phyloP scores from a whole-genome alignment of 92 coral and sea anemone species.

The Palythoa grandis region DNA sequence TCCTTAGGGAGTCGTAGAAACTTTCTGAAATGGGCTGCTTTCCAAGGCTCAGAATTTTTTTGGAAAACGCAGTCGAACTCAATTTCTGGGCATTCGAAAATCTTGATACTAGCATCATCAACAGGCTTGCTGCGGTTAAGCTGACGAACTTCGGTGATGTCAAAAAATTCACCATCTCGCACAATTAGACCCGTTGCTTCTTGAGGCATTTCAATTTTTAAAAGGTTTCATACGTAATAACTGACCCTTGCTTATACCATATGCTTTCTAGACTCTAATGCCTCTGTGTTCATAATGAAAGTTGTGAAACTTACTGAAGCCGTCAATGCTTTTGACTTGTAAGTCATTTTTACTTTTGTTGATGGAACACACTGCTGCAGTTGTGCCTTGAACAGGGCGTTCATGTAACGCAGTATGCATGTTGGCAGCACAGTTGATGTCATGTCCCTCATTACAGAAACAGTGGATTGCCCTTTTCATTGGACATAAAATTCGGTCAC shows the following conservation, averaged over 20 bases:
- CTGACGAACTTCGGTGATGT: not conserved
- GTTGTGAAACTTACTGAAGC: constrained; percentile 68
- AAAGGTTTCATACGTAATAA: too few species aligned
- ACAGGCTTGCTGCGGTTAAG: not conserved
- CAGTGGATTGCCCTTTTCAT: constrained; percentile 46
- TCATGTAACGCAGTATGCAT: constrained; percentile 59
- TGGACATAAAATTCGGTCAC: constrained; percentile 61
- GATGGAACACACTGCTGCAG: constrained; percentile 64
- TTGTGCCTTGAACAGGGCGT: constrained; percentile 62
- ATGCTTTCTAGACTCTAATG: constrained; percentile 58
- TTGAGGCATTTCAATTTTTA: not conserved
- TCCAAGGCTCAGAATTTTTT: not conserved
- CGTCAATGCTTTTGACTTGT: constrained; percentile 49
- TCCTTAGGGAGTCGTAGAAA: constrained; percentile 42
- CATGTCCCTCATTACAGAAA: constrained; percentile 65
- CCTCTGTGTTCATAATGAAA: constrained; percentile 49
- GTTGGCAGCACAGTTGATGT: constrained; percentile 52
- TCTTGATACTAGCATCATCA: not conserved
- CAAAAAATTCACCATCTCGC: not conserved
- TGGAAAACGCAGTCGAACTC: constrained; percentile 5
- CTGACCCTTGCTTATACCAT: constrained; percentile 59
- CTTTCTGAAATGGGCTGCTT: constrained; percentile 29
- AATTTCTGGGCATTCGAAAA: not conserved
- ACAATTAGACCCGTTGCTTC: not conserved
- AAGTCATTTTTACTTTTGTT: constrained; percentile 41